A percentile compares a stretch with the other conserved stretches of the same genome.
Conservation (phyloP, 2,113 vertebrate genomes). For the Sebastes schlegelii region DNA sequence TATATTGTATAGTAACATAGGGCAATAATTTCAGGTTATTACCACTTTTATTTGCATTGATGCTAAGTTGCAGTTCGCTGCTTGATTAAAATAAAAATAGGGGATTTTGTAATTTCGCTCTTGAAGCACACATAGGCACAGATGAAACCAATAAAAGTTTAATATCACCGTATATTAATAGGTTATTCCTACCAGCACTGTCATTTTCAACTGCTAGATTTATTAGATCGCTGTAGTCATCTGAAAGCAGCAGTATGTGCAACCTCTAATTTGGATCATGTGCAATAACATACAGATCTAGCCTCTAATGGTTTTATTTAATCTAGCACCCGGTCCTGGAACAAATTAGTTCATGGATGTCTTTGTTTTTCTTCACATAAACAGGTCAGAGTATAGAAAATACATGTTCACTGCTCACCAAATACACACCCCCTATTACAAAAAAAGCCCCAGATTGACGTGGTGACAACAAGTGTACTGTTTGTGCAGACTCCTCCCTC, state of each 20-base stretch:
- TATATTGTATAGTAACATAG: not conserved
- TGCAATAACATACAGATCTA: not conserved
- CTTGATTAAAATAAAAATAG: not conserved
- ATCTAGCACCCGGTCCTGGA: not conserved
- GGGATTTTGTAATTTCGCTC: not conserved
- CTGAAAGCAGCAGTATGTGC: not conserved
- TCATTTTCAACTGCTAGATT: not conserved
- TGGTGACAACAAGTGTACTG: not conserved
- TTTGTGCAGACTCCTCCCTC: not conserved
- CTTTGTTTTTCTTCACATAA: no score
- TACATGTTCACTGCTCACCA: not conserved
- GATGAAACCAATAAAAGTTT: conserved; percentile 1
- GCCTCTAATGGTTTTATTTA: conserved; percentile 4
- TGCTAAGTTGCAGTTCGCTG: not conserved
- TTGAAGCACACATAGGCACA: not conserved
- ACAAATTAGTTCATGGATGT: not conserved
- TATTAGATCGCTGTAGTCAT: not conserved
- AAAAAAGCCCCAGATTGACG: not conserved
- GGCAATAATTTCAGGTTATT: not conserved
- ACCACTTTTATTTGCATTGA: not conserved
- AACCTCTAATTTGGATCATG: conserved; percentile 15
- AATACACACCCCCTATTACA: not conserved
- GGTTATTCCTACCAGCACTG: not conserved
- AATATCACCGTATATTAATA: not conserved
- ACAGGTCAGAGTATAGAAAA: no score